Evolutionary conservation across 2,113 vertebrate genomes (phyloP).

Genomic region (Vombatus ursinus): DNA sequence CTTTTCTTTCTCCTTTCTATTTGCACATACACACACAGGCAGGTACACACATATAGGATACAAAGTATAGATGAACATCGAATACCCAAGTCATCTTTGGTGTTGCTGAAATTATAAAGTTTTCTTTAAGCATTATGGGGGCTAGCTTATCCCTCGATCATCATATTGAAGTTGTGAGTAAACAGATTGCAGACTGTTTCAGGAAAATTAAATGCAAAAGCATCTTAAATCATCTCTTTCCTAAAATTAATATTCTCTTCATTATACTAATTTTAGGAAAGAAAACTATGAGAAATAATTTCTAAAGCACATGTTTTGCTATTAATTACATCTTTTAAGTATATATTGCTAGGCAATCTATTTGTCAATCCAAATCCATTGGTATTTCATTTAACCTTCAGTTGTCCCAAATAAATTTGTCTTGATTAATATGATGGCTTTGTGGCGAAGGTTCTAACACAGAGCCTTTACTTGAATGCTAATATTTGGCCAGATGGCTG

Average conservation of each 20-base stretch:
- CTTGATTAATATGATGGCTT: conserved; percentile 29
- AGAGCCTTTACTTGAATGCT: conserved; percentile 46
- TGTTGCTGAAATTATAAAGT: neutral
- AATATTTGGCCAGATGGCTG: conserved; percentile 52
- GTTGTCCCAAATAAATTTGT: conserved; percentile 50
- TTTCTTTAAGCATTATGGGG: conserved; percentile 5
- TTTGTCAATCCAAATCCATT: conserved; percentile 50
- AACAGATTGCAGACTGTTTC: neutral
- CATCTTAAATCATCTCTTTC: conserved; percentile 36
- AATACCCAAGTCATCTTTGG: neutral
- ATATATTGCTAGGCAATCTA: conserved; percentile 35
- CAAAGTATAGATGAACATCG: neutral
- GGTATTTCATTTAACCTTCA: conserved; percentile 35
- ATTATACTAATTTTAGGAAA: conserved; percentile 9
- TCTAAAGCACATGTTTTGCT: neutral
- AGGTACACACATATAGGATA: neutral
- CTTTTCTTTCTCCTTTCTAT: neutral
- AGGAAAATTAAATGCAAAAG: conserved; percentile 50
- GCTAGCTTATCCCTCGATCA: neutral
- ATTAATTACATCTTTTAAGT: conserved; percentile 10
- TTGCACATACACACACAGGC: neutral
- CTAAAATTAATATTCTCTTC: conserved; percentile 19
- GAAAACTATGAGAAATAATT: conserved; percentile 56
- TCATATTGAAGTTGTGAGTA: neutral
- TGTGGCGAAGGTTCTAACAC: conserved; percentile 28